Base-by-base conservation (phyloP, 2,797 vertebrate species). In the Rhodeus uyekii region DNA sequence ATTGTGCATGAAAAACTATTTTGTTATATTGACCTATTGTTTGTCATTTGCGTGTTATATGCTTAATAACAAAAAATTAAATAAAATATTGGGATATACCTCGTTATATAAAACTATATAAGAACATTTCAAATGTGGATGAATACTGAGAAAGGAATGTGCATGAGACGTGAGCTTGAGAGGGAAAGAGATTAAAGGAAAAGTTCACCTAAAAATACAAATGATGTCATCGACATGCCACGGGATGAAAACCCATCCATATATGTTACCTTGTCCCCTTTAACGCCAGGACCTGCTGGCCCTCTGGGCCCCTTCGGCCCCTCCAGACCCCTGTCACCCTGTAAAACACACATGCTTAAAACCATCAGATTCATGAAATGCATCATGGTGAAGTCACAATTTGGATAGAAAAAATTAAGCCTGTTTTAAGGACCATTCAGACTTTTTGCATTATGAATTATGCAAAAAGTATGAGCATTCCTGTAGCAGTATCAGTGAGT, bases 311-410 rank as follows among this genome's bases (percentile, higher is more conserved):
- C 96, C 91, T 95, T 96, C 14, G 92, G 93, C 58, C 94, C 96
- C 68, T 97, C 96, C 91, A 95, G 93, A 76, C 96, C 95, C 88
- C 95, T 95, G 10, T 97, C 95, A 75, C 95, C 96, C 96, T 96
- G 87, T 48, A 85, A 84, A 87, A 87, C 34, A 86, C 29, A 85
- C 2, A 61, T n/a, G 32, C 39, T 29, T 24, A 78, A n/a, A 65
- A 82, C 19, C 16, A 53, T 29, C 3, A 42, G 19, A 24, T 63
- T 27, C 8, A 79, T 36, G 42, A 18, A 5, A 32, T 12, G 68
- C 68, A 48, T 36, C 8, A 10, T 65, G 27, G 14, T 61, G 16
- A 64, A 64, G n/a, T 22, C 32, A 10, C 61, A 64, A 36, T 22
- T 64, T 64, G 32, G 1, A 19, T 18, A 61, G 16, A 63, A 29